phyloP scores from a whole-genome alignment of 2,888 invertebrate species.

The Stomorhina lunata region DNA sequence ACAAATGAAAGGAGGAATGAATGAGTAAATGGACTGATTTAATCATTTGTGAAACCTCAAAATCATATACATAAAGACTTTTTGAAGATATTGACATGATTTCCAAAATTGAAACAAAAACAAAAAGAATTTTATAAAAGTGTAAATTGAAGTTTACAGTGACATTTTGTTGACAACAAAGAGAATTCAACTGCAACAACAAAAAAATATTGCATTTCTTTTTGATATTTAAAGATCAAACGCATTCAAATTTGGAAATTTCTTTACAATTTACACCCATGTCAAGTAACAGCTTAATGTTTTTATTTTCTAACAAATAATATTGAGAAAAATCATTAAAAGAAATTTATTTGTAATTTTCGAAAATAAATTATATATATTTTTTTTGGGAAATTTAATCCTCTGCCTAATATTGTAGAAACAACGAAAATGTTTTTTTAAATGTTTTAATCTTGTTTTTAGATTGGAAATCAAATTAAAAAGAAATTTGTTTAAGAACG shows the following conservation, averaged over 20 bases:
- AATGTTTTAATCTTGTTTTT: slow-evolving; percentile 47
- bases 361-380: background rate
- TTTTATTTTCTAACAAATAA: slow-evolving; percentile 1
- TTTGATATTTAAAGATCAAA: slow-evolving; percentile 9
- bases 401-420: background rate
- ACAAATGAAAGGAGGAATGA: background rate
- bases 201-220: slow-evolving; percentile 3
- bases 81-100: slow-evolving; percentile 44
- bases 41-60: slow-evolving; percentile 38
- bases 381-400: slow-evolving; percentile 1
- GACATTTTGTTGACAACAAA: slow-evolving; percentile 12
- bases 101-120: no score
- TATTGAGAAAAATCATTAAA: background rate
- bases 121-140: slow-evolving; percentile 9
- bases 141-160: slow-evolving; percentile 13
- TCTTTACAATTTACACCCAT: slow-evolving; percentile 50
- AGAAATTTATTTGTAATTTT: background rate
- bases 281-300: slow-evolving; percentile 61
- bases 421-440: slow-evolving; percentile 26
- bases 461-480: slow-evolving; percentile 8
- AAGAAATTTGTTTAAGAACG: slow-evolving; percentile 21
- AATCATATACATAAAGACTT: background rate
- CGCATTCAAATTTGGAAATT: background rate
- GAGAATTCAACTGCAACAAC: background rate
- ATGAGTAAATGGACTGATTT: slow-evolving; percentile 8